Percentiles rank a stretch among this genome's conserved stretches.
Evolutionary conservation across 1,140 invertebrate species (phyloP).

Genomic region (Drosophila sulfurigaster): DNA sequence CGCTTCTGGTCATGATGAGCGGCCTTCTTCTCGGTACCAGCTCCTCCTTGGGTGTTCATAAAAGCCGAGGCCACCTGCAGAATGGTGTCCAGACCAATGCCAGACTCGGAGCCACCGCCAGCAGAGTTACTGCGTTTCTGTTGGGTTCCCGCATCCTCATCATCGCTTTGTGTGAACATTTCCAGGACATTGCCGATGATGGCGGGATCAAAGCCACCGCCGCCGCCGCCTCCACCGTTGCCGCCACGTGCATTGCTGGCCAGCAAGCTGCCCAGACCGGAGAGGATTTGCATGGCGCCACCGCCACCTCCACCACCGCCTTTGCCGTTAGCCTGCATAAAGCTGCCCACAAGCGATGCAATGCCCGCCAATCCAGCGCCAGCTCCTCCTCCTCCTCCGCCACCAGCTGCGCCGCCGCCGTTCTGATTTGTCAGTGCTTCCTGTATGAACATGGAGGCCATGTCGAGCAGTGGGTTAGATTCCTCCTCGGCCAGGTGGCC

Average conservation of each 20-base stretch:
- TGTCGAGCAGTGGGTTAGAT: constrained; percentile 86
- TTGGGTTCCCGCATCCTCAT: constrained; percentile 51
- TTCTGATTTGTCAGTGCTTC: constrained; percentile 86
- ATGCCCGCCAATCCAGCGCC: constrained; percentile 80
- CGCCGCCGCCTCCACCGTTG: constrained; percentile 49
- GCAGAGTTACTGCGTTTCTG: constrained; percentile 49
- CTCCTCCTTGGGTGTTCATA: constrained; percentile 84
- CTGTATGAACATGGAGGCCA: constrained; percentile 87
- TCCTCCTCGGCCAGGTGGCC: constrained; percentile 82
- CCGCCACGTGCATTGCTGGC: constrained; percentile 64
- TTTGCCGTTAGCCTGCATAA: constrained; percentile 87
- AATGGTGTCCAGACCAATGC: constrained; percentile 86
- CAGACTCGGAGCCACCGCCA: constrained; percentile 52
- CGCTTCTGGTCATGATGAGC: constrained; percentile 64
- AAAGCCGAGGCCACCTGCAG: constrained; percentile 88
- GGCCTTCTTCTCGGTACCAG: constrained; percentile 35
- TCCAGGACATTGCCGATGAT: constrained; percentile 85
- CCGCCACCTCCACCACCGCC: constrained; percentile 66
- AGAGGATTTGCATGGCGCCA: constrained; percentile 84
- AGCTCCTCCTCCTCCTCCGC: constrained; percentile 71
- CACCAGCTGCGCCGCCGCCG: constrained; percentile 82
- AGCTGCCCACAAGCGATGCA: constrained; percentile 85
- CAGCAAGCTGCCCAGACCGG: constrained; percentile 84
- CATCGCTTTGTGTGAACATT: constrained; percentile 83
- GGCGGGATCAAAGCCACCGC: constrained; percentile 84